These are phyloP conservation scores for Meloidogyne exigua DNA, from an alignment of 1,140 invertebrate species.

Conservation along the genomic window DNA sequence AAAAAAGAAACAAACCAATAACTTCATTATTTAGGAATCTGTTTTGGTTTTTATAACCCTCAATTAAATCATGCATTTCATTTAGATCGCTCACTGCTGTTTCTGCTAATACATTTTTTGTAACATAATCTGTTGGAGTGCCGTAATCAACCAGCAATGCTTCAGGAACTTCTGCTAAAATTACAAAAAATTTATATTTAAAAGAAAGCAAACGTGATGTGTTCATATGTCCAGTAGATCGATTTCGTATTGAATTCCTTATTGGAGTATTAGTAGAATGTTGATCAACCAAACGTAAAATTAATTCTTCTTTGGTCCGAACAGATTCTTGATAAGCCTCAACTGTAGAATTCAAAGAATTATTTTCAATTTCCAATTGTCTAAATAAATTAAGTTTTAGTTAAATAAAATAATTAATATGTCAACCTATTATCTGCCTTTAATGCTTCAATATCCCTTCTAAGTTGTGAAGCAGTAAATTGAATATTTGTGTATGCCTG, in stretches of 20 bases:
- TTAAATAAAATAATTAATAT: slow-evolving; percentile 4
- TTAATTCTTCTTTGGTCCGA: slow-evolving; percentile 44
- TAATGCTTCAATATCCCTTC: slow-evolving; percentile 31
- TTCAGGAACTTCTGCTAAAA: slow-evolving; percentile 35
- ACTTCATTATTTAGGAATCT: slow-evolving; percentile 50
- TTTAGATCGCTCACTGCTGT: slow-evolving; percentile 39
- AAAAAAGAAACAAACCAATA: slow-evolving; percentile 21
- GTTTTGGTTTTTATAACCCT: slow-evolving; percentile 46
- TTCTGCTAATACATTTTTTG: slow-evolving; percentile 36
- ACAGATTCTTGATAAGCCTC: slow-evolving; percentile 37
- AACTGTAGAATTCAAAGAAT: slow-evolving; percentile 29
- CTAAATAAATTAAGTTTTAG: neutral
- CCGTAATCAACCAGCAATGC: slow-evolving; percentile 39
- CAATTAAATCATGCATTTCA: slow-evolving; percentile 45
- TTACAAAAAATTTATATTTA: neutral
- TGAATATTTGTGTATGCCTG: slow-evolving; percentile 36
- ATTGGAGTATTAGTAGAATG: neutral
- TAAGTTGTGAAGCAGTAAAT: slow-evolving; percentile 35
- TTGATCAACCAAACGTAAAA: slow-evolving; percentile 37
- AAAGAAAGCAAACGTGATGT: neutral
- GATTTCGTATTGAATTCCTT: neutral
- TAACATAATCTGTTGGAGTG: slow-evolving; percentile 24
- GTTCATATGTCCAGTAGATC: neutral
- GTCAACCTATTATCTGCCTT: slow-evolving; percentile 34
- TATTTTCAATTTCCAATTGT: slow-evolving; percentile 36